phyloP scores from a whole-genome alignment of 2,797 vertebrate species.

The Sciurus vulgaris region DNA sequence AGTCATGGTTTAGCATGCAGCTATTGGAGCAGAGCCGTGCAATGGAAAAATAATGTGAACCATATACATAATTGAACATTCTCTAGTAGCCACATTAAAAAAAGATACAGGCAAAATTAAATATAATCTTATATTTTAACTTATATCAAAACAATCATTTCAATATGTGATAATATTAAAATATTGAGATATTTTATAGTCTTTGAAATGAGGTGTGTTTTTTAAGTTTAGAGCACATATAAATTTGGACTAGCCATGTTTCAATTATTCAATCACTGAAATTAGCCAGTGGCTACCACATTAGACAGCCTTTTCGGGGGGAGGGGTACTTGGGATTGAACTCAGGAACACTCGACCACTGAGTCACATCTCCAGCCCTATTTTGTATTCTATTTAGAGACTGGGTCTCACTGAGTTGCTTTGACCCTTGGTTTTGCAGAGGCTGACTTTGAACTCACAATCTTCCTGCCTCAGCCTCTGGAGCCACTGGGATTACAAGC shows the following conservation, averaged over 20 bases:
- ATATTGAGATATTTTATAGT: constrained; percentile 45
- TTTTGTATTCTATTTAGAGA: no score
- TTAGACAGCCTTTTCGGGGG: not conserved
- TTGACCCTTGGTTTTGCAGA: no score
- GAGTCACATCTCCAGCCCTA: no score
- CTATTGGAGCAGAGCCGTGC: not conserved
- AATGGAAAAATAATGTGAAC: constrained; percentile 16
- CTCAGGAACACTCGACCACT: no score
- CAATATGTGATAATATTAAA: constrained; percentile 18
- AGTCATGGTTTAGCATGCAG: not conserved
- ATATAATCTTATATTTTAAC: constrained; percentile 27
- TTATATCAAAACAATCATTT: constrained; percentile 26
- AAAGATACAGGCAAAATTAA: constrained; percentile 32
- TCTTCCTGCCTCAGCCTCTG: no score
- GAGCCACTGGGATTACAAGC: no score
- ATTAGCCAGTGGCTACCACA: not conserved
- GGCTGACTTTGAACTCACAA: no score
- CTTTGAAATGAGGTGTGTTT: constrained; percentile 20
- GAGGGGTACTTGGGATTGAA: no score
- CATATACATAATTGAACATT: constrained; percentile 18
- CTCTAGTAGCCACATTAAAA: not conserved
- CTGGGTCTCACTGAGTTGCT: no score
- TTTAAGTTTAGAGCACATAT: constrained; percentile 11
- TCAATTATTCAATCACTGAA: not conserved
- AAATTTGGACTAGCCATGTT: not conserved